Conservation (phyloP, 1,140 invertebrate genomes). For the Drosophila sucinea region DNA sequence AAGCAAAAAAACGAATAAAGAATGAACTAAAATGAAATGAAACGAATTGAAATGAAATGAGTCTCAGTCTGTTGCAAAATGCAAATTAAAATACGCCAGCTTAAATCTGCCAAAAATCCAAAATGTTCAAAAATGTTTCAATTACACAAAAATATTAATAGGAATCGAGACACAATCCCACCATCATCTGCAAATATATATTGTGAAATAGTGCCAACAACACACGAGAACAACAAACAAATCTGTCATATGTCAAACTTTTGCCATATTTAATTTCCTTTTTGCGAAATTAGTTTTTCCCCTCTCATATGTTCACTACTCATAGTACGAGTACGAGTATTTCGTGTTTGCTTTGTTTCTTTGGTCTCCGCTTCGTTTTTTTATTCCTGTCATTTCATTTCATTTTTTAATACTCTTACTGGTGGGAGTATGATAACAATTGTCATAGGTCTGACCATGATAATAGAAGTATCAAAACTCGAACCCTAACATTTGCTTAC, state of each 20-base stretch:
- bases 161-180: constrained; percentile 59
- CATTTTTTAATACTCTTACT: constrained; percentile 15
- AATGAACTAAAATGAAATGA: constrained; percentile 46
- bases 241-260: constrained; percentile 77
- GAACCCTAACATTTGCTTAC: too few relatives aligned
- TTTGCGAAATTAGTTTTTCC: constrained; percentile 78
- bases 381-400: constrained; percentile 31
- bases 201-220: constrained; percentile 11
- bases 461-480: too few relatives aligned
- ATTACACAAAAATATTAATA: constrained; percentile 67
- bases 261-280: constrained; percentile 81
- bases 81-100: constrained; percentile 45
- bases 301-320: constrained; percentile 35
- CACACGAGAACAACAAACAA: constrained; percentile 48
- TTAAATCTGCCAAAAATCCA: constrained; percentile 43
- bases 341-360: constrained; percentile 40
- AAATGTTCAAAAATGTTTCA: constrained; percentile 56
- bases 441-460: too few relatives aligned
- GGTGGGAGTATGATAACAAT: too few relatives aligned
- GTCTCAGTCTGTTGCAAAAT: constrained; percentile 10
- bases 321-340: constrained; percentile 51
- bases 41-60: constrained; percentile 50
- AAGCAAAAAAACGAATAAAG: constrained; percentile 50
- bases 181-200: background rate
- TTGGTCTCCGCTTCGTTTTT: background rate